phyloP scores from a whole-genome alignment of 2,797 vertebrate species.

The Ptychobarbus kaznakovi region DNA sequence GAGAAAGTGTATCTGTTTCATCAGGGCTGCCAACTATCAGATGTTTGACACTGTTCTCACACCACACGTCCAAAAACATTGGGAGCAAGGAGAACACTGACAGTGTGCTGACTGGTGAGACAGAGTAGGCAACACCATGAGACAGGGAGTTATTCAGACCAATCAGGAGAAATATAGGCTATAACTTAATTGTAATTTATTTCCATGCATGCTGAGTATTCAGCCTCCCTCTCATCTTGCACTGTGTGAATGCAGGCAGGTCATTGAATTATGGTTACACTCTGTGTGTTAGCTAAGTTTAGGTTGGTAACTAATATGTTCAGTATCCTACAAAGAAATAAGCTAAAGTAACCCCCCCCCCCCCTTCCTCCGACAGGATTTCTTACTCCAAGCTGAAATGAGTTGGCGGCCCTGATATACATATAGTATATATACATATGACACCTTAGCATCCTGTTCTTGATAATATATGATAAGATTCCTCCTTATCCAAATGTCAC shows the following conservation, averaged over 20 bases:
- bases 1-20: not conserved
- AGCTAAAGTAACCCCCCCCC: not conserved
- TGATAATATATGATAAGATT: slow-evolving; percentile 4
- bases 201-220: not conserved
- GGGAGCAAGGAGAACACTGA: not conserved
- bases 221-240: not conserved
- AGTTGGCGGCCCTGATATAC: not conserved
- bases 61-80: not conserved
- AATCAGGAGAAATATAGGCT: not conserved
- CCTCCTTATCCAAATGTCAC: not conserved
- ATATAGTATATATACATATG: not conserved
- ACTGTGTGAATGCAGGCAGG: not conserved
- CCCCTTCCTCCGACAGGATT: not conserved
- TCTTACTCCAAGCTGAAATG: not conserved
- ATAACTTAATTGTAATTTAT: not conserved
- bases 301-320: not conserved
- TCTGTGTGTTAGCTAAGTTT: not conserved
- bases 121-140: not conserved
- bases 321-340: not conserved
- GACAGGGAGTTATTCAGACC: not conserved
- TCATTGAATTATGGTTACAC: not conserved
- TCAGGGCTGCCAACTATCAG: not conserved
- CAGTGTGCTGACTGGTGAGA: not conserved
- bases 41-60: not conserved
- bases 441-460: not conserved